Base-by-base conservation (phyloP, 2,113 vertebrate species). In the Hepsetus odoe region DNA sequence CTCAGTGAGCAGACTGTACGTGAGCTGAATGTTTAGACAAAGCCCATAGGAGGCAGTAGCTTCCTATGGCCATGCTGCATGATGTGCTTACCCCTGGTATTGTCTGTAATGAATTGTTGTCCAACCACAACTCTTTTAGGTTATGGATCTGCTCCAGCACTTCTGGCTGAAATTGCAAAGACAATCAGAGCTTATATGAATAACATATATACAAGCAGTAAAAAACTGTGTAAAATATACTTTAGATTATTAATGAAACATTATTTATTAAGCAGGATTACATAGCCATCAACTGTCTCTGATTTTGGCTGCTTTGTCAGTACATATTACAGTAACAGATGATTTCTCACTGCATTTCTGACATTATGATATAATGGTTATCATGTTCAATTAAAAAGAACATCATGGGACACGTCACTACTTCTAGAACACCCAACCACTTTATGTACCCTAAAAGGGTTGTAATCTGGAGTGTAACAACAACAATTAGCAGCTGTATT, bases 111-210 rank as follows among this genome's bases (percentile, higher is more conserved):
- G 97, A 97, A 85, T 99, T 99, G 86, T 97, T 99, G 88, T 99
- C 98, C 94, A 99, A 92, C 98, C 97, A 99, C 73, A 99, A 68
- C 85, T 99, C 98, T 86, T 90, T 96, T 0, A 99, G 90, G 80
- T 96, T 99, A 90, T 98, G 97, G 86, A 99, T 96, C 92, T 98
- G 97, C 82, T 99, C 97, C 80, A 99, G 90, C 89, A 99, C 97
- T 88, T 98, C 97, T 77, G 98, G 98, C 98, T 99, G 81, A 82
- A 83, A 82, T 20, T 82, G 24, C 42, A 85, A 79, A 74, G 24
- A 80, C 12, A 82, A 26, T 72, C 14, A 83, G 35, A 80, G 53
- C 5, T 73, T 13, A 76, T 49, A 61, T 69, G 32, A 7, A 44
- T 13, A 51, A 30, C 1, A 38, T 61, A 20, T 61, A 20, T n/a